A percentile compares a stretch with the other conserved stretches of the same genome.
Evolutionary conservation across 2,113 vertebrate genomes (phyloP).

Genomic region (Lonchura striata): DNA sequence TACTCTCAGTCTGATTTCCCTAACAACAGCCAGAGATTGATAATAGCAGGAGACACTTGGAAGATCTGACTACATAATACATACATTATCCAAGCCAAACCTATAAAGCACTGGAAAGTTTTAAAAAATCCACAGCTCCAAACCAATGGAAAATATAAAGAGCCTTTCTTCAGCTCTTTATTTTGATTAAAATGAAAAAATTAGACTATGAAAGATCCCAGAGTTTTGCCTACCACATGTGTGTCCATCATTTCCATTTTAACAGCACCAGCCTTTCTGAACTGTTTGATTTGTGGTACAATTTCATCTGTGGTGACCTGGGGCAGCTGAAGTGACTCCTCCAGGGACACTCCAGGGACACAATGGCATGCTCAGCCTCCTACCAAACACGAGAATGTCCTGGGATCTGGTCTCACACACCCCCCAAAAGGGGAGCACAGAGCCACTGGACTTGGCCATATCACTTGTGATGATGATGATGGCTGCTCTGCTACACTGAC

Average conservation of each 20-base stretch:
- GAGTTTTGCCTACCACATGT: background rate
- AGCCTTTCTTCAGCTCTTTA: background rate
- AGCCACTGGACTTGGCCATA: background rate
- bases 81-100: background rate
- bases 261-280: background rate
- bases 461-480: background rate
- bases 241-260: background rate
- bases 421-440: background rate
- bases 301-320: background rate
- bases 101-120: background rate
- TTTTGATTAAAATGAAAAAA: background rate
- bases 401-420: background rate
- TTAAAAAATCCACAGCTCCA: background rate
- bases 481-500: background rate
- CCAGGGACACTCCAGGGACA: background rate
- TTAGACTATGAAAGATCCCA: background rate
- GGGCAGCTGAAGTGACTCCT: background rate
- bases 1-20: background rate
- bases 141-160: background rate
- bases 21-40: background rate
- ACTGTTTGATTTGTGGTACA: background rate
- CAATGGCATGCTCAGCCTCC: fast-evolving
- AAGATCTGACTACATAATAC: background rate
- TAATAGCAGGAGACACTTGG: background rate
- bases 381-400: fast-evolving